Conservation (phyloP, 2,797 vertebrate genomes). For the Babyrousa celebensis region DNA sequence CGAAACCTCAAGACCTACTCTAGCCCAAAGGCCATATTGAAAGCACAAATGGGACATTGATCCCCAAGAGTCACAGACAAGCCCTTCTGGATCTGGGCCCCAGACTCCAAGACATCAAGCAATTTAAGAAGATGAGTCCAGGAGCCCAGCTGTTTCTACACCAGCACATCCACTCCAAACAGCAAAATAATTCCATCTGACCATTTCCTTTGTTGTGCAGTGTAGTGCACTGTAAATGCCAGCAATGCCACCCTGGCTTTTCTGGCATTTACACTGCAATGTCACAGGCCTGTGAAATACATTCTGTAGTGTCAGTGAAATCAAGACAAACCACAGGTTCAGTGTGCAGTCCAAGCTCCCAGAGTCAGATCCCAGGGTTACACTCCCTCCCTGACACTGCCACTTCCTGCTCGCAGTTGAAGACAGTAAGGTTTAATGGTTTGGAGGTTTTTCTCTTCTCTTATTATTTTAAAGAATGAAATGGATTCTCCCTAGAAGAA, state of each 20-base stretch:
- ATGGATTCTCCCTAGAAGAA: background rate
- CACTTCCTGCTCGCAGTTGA: background rate
- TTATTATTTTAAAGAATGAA: slow-evolving; percentile 44
- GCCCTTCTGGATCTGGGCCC: background rate
- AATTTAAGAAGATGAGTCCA: background rate
- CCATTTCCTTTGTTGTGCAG: background rate
- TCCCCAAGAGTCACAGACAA: background rate
- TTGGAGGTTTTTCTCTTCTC: background rate
- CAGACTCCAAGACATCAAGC: background rate
- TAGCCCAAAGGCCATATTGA: background rate
- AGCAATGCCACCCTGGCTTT: background rate
- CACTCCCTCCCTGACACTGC: background rate
- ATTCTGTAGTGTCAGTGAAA: background rate
- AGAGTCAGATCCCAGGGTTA: background rate
- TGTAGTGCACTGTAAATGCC: background rate
- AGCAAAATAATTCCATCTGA: slow-evolving; percentile 11
- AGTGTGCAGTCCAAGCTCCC: background rate
- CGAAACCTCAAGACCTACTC: background rate
- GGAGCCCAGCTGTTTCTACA: slow-evolving; percentile 6
- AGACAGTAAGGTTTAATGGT: background rate
- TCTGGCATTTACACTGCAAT: background rate
- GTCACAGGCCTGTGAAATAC: slow-evolving; percentile 34
- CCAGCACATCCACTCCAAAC: background rate
- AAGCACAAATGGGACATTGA: background rate
- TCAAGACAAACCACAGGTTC: background rate